Base-by-base conservation (phyloP, 2,797 vertebrate genomes). In the Emydoidea blandingii region DNA sequence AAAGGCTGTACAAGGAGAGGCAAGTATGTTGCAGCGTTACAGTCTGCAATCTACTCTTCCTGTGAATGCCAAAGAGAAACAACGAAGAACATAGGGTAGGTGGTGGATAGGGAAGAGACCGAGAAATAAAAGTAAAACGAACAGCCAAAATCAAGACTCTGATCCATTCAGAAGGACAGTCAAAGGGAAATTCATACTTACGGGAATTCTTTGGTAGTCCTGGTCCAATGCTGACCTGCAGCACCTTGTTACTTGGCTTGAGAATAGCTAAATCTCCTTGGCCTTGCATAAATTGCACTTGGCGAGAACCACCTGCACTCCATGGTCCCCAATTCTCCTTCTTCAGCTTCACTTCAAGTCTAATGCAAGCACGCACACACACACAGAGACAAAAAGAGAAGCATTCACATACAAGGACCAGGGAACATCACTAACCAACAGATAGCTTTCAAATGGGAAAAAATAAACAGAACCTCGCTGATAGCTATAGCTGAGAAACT, bases 271-370 rank as follows among this genome's bases (percentile, higher is more conserved):
- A 79, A 57, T 99, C 99, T 5, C 99, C 99, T 81, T 99, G 99
- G 90, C 99, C 99, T 96, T 99, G 99, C 57, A 99, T 95, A 85
- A 99, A 99, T 57, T 99, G 97, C 83, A 99, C 99, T 98, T 99
- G 99, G 52, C 99, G 98, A 87, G 99, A 99, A 34, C 99, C 98
- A 2, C 98, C 98, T 0, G 99, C 99, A 29, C 99, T 99, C 99
- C 99, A 98, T 57, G 99, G 99, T 16, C 99, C 99, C 99, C 99
- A 99, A 93, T 98, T 99, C 98, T 99, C 99, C 98, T 99, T 99
- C 95, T 99, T 99, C 97, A 99, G 96, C 97, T 99, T 99, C 98
- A 99, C 93, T 96, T 99, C 99, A 98, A 99, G 98, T 98, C 99
- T 99, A 97, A 49, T 12, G 88, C 6, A 96, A 97, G 82, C 3